A percentile compares a stretch with the other conserved stretches of the same genome.
Evolutionary conservation across 37 sponge, comb jelly and placozoan genomes (phyloP).

Genomic region (Agelas oroides): DNA sequence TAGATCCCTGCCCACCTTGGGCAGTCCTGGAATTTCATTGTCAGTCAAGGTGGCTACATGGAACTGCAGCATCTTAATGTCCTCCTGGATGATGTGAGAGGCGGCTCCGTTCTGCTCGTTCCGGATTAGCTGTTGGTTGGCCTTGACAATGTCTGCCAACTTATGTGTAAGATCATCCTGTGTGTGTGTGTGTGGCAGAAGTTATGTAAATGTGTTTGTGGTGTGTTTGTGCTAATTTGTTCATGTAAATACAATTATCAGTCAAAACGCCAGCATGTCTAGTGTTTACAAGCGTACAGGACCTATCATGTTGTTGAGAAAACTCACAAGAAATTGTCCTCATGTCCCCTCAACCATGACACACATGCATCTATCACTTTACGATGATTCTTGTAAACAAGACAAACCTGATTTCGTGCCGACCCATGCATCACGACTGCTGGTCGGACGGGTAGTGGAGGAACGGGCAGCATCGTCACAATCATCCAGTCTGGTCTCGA

Average conservation of each 20-base stretch:
- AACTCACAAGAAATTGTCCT: too few species aligned
- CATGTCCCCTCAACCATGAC: too few species aligned
- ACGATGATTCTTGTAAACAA: too few species aligned
- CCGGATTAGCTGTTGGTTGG: constrained; percentile 93
- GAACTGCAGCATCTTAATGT: constrained; percentile 98
- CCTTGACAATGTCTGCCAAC: constrained; percentile 97
- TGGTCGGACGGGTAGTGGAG: constrained; percentile 96
- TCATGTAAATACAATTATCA: too few species aligned
- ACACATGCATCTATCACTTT: too few species aligned
- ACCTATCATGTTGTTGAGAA: too few species aligned
- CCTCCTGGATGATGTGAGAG: constrained; percentile 95
- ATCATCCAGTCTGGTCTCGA: constrained; percentile 99
- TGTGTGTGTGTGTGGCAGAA: background rate
- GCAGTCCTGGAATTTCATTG: constrained; percentile 97
- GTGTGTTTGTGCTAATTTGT: too few species aligned
- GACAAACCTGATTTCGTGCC: constrained; percentile 83
- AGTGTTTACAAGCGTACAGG: background rate
- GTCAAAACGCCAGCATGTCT: too few species aligned
- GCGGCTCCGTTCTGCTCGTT: constrained; percentile 99
- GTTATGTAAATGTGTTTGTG: too few species aligned
- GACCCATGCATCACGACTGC: constrained; percentile 97
- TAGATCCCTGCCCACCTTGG: constrained; percentile 79
- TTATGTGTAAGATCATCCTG: constrained; percentile 99
- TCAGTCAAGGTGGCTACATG: constrained; percentile 96
- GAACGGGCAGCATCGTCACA: constrained; percentile 91